Percentiles rank a stretch among this genome's conserved stretches.
Conservation (phyloP, 2,113 vertebrate species). For the Ovibos moschatus region DNA sequence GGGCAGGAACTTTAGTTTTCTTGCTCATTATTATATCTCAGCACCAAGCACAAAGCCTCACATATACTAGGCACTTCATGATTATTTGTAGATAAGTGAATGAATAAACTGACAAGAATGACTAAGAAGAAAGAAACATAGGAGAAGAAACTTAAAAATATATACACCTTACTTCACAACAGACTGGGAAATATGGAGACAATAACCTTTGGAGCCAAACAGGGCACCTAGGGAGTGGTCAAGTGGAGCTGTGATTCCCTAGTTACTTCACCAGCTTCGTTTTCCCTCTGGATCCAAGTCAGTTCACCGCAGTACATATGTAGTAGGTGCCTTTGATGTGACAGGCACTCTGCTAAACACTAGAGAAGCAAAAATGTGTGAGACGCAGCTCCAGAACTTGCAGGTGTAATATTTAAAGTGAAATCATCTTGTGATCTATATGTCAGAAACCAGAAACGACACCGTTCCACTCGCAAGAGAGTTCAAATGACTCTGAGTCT, state of each 20-base stretch:
- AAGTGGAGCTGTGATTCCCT: background rate
- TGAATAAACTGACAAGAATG: background rate
- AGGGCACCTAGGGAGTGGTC: background rate
- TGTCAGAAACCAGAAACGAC: background rate
- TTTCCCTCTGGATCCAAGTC: background rate
- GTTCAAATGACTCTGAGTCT: constrained; percentile 1
- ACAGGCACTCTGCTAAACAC: background rate
- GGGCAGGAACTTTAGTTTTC: background rate
- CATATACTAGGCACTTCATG: background rate
- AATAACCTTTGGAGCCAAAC: background rate
- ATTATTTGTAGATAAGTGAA: background rate
- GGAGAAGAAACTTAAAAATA: background rate
- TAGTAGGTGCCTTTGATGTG: background rate
- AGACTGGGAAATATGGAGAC: background rate
- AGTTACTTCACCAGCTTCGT: background rate
- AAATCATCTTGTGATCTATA: background rate
- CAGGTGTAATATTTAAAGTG: background rate
- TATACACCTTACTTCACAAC: background rate
- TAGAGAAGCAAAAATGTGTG: background rate
- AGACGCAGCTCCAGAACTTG: background rate
- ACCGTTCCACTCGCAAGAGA: background rate
- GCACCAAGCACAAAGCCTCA: background rate
- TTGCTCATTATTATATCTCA: background rate
- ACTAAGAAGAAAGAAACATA: background rate
- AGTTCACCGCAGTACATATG: background rate